These are phyloP conservation scores for Megalonaias nervosa DNA, from an alignment of 1,140 invertebrate species.

Conservation along the genomic window DNA sequence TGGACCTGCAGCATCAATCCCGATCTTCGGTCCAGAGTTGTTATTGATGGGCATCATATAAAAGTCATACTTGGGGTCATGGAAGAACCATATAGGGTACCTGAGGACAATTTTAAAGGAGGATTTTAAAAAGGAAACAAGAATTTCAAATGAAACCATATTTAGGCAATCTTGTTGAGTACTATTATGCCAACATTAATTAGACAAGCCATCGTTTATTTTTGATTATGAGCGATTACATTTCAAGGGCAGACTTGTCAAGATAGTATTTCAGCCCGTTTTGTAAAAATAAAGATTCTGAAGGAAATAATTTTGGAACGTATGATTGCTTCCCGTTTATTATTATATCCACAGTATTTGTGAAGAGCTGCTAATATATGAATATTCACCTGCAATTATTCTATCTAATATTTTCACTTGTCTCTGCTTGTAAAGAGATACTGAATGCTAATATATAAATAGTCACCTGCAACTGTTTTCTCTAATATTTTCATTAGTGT, in stretches of 20 bases:
- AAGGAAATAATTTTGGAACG: too few relatives aligned
- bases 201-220: background rate
- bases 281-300: too few relatives aligned
- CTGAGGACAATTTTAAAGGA: slow-evolving; percentile 25
- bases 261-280: too few relatives aligned
- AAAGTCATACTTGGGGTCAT: slow-evolving; percentile 50
- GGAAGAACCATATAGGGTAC: slow-evolving; percentile 64
- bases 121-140: background rate
- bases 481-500: too few relatives aligned
- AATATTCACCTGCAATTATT: too few relatives aligned
- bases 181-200: background rate
- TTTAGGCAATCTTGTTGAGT: background rate
- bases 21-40: slow-evolving; percentile 63
- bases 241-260: background rate
- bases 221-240: background rate
- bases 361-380: too few relatives aligned
- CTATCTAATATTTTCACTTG: too few relatives aligned
- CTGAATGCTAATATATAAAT: too few relatives aligned
- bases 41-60: slow-evolving; percentile 64
- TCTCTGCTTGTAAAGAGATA: too few relatives aligned
- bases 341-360: too few relatives aligned
- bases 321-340: too few relatives aligned
- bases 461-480: too few relatives aligned
- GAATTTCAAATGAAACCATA: background rate
- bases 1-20: slow-evolving; percentile 55